Evolutionary conservation across 2,797 vertebrate species (phyloP).

Genomic region (Hephaestus fuliginosus): DNA sequence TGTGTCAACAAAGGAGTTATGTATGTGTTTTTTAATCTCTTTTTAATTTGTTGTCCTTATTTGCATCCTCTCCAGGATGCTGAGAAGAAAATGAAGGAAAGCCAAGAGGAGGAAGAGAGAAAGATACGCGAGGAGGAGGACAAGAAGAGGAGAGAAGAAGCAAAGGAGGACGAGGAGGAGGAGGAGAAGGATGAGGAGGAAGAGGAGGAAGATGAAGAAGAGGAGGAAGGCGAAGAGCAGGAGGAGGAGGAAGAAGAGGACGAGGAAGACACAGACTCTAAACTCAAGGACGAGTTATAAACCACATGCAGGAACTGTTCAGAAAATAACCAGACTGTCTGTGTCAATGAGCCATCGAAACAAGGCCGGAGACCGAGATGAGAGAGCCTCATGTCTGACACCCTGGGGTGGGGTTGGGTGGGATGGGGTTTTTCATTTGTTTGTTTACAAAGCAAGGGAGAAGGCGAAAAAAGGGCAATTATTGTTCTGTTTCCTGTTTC

Average conservation of each 20-base stretch:
- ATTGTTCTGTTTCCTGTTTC: slow-evolving; percentile 60
- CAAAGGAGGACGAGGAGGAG: slow-evolving; percentile 79
- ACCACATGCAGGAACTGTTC: slow-evolving; percentile 66
- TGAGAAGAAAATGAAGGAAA: slow-evolving; percentile 88
- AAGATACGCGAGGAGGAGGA: slow-evolving; percentile 85
- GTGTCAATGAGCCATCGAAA: slow-evolving; percentile 60
- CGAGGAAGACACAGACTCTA: slow-evolving; percentile 81
- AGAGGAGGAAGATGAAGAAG: slow-evolving; percentile 64
- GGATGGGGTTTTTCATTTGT: slow-evolving; percentile 59
- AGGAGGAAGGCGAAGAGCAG: slow-evolving; percentile 58
- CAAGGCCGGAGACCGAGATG: slow-evolving; percentile 58
- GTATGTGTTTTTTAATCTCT: not conserved
- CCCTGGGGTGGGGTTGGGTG: slow-evolving; percentile 47
- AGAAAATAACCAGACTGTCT: slow-evolving; percentile 55
- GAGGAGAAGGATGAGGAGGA: slow-evolving; percentile 73
- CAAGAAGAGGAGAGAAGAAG: slow-evolving; percentile 80
- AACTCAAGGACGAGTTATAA: slow-evolving; percentile 89
- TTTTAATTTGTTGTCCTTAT: not conserved
- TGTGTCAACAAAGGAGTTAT: not conserved
- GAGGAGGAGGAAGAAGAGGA: slow-evolving; percentile 78
- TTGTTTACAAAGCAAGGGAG: slow-evolving; percentile 77
- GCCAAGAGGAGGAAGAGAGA: slow-evolving; percentile 84
- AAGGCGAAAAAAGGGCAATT: slow-evolving; percentile 55
- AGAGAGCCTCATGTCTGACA: slow-evolving; percentile 61
- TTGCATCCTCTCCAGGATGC: slow-evolving; percentile 73